These are phyloP conservation scores for Stegophylla sp. DNA, from an alignment of 2,888 invertebrate species.

Conservation along the genomic window DNA sequence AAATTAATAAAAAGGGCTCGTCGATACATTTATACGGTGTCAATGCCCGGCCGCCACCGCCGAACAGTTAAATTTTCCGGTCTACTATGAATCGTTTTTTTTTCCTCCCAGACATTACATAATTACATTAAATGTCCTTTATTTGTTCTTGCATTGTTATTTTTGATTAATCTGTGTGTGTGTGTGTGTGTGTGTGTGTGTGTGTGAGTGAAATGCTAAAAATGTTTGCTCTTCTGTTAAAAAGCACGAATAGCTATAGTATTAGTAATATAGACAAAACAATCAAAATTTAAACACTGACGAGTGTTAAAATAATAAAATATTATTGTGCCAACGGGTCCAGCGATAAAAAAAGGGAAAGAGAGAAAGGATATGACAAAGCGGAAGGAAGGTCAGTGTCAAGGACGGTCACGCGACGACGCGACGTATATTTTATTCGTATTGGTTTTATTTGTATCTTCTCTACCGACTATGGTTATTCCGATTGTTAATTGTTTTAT, in stretches of 20 bases:
- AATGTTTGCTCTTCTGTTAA: too few species aligned
- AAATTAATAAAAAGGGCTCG: neutral
- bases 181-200: too few species aligned
- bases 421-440: neutral
- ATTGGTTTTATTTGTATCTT: conserved; percentile 4
- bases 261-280: neutral
- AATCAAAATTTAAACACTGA: neutral
- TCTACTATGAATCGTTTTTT: neutral
- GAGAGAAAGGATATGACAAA: neutral
- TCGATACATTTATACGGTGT: neutral
- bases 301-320: conserved; percentile 1
- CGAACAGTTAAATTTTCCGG: conserved; percentile 28
- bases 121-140: neutral
- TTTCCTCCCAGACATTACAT: neutral
- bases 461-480: neutral
- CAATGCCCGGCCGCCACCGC: neutral
- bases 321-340: conserved; percentile 9
- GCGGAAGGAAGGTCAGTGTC: conserved; percentile 24
- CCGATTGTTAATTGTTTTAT: neutral
- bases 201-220: neutral
- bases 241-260: too few species aligned
- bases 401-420: conserved; percentile 12
- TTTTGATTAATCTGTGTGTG: too few species aligned
- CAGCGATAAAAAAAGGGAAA: neutral
- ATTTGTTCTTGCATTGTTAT: too few species aligned